Conservation (phyloP, 2,888 invertebrate genomes). For the Meta bourneti region DNA sequence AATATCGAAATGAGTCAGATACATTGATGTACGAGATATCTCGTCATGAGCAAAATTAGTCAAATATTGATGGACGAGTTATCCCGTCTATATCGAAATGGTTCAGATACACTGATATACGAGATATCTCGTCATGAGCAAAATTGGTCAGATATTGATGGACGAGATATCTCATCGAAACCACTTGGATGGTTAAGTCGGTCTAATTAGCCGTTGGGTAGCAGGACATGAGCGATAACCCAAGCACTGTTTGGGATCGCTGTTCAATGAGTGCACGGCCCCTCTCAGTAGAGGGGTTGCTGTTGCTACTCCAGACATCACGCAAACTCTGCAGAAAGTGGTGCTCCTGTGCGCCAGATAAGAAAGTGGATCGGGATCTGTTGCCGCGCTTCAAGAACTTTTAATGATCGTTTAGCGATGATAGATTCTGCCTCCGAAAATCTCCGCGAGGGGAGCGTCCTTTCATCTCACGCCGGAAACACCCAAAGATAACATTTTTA, state of each 20-base stretch:
- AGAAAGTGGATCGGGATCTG: conserved; percentile 40
- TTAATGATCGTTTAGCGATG: conserved; percentile 55
- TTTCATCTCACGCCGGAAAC: not conserved
- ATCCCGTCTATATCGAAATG: not conserved
- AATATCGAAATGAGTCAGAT: not conserved
- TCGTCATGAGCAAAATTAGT: no score
- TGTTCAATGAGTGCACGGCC: not conserved
- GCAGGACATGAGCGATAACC: no score
- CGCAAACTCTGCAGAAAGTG: conserved; percentile 54
- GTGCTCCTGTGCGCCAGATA: conserved; percentile 9
- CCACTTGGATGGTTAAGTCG: no score
- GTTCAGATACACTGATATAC: not conserved
- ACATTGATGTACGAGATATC: no score
- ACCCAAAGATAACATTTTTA: no score
- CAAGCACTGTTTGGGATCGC: no score
- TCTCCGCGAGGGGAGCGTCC: not conserved
- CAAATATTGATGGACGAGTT: no score
- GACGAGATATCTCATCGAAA: no score
- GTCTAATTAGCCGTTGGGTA: no score
- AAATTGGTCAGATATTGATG: no score
- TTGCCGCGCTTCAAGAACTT: conserved; percentile 38
- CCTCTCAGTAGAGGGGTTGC: not conserved
- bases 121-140: no score
- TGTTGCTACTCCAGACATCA: conserved; percentile 47
- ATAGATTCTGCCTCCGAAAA: conserved; percentile 29